phyloP scores from a whole-genome alignment of 2,888 invertebrate genomes.

The Dasysyrphus albostriatus region DNA sequence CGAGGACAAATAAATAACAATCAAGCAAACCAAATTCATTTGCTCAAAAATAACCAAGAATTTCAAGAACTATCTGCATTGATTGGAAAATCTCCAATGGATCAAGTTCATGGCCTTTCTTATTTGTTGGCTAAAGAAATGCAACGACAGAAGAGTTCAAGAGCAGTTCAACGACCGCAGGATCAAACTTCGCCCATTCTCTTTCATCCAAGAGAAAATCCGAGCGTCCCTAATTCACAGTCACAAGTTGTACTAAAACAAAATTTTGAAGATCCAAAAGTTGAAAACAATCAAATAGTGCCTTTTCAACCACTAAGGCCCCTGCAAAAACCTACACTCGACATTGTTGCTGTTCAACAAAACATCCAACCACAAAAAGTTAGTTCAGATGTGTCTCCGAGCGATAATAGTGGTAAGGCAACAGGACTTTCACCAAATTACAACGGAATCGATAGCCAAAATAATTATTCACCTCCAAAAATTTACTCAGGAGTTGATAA shows the following conservation, averaged over 20 bases:
- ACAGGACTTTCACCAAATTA: constrained; percentile 81
- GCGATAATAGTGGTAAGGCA: constrained; percentile 76
- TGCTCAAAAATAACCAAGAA: constrained; percentile 79
- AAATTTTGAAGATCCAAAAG: constrained; percentile 41
- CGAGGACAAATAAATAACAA: constrained; percentile 56
- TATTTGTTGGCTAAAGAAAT: constrained; percentile 83
- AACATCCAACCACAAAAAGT: background rate
- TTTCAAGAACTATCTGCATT: constrained; percentile 84
- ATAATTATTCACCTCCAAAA: constrained; percentile 3
- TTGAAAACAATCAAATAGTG: background rate
- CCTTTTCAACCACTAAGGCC: background rate
- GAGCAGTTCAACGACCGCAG: constrained; percentile 79
- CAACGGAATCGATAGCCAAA: constrained; percentile 76
- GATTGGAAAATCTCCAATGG: constrained; percentile 84
- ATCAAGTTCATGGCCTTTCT: constrained; percentile 85
- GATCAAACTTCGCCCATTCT: constrained; percentile 82
- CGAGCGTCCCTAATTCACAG: constrained; percentile 5
- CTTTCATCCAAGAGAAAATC: constrained; percentile 79
- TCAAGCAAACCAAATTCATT: constrained; percentile 77
- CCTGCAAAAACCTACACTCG: background rate
- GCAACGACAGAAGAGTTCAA: constrained; percentile 79
- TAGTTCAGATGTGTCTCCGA: constrained; percentile 23
- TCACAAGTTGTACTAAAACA: background rate
- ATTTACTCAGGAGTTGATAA: constrained; percentile 24
- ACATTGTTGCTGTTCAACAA: background rate